phyloP scores from a whole-genome alignment of 2,113 vertebrate species.

The Phoenicopterus ruber region DNA sequence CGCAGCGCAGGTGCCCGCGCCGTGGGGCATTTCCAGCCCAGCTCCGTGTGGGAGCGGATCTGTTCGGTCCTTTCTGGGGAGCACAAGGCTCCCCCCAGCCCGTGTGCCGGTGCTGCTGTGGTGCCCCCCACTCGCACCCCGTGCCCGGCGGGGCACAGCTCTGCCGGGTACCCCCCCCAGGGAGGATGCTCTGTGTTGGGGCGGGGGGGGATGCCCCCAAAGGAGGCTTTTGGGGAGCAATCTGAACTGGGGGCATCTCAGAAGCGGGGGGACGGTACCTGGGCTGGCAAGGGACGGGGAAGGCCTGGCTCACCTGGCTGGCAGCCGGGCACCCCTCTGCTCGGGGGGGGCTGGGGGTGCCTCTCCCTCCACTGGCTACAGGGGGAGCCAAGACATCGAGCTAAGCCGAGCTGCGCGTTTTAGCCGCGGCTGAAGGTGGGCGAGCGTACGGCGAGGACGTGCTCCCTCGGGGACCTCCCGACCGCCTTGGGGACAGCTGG shows the following conservation, averaged over 20 bases:
- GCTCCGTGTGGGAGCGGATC: accelerated
- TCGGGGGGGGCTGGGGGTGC: not conserved
- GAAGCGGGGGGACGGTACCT: accelerated
- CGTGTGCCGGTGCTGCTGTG: accelerated
- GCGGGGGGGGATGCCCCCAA: no score
- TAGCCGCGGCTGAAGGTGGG: not conserved
- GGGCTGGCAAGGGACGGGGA: not conserved
- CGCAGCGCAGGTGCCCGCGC: no score
- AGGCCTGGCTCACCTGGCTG: not conserved
- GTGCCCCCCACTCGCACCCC: accelerated
- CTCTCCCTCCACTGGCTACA: slow-evolving; percentile 45
- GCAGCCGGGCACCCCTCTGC: not conserved
- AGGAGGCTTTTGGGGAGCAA: not conserved
- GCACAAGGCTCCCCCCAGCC: accelerated
- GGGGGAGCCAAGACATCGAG: slow-evolving; percentile 57
- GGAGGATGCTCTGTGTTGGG: not conserved
- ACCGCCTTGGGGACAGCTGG: not conserved
- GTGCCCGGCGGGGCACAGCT: not conserved
- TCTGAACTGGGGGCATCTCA: not conserved
- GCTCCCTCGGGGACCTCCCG: not conserved
- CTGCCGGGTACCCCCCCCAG: accelerated
- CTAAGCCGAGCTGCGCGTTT: not conserved
- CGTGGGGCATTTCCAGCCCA: accelerated
- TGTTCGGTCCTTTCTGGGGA: accelerated
- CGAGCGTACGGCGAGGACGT: not conserved